Evolutionary conservation across 1,140 invertebrate genomes (phyloP).

Genomic region (Lucilia cuprina): DNA sequence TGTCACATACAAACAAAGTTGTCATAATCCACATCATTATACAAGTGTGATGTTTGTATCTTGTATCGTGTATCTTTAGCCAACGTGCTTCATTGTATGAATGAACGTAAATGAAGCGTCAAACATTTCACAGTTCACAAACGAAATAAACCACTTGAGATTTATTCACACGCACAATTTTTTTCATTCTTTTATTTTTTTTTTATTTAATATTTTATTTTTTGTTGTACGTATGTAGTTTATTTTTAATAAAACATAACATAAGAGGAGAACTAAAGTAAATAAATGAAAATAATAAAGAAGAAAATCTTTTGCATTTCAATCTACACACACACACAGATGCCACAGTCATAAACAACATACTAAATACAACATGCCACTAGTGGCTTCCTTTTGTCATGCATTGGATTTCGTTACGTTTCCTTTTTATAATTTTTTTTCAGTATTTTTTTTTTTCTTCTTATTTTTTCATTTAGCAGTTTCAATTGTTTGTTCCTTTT

Average conservation of each 20-base stretch:
- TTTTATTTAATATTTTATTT: neutral
- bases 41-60: neutral
- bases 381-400: neutral
- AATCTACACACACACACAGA: neutral
- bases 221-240: neutral
- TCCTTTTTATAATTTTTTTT: too few species aligned
- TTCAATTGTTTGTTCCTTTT: neutral
- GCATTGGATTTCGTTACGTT: neutral
- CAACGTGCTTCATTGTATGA: conserved; percentile 22
- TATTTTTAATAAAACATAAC: neutral
- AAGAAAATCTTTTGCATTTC: neutral
- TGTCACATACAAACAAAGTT: neutral
- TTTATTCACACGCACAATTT: conserved; percentile 31
- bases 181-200: neutral
- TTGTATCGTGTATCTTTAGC: neutral
- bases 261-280: neutral
- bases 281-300: neutral
- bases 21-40: neutral
- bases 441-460: neutral
- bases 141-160: conserved; percentile 25
- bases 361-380: neutral
- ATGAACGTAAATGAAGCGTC: conserved; percentile 28
- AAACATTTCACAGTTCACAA: conserved; percentile 1
- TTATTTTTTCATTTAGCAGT: neutral
- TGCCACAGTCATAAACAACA: neutral